Evolutionary conservation across 2,113 vertebrate genomes (phyloP), one percentile per base, ranked within the genome.

Genomic region (Elgaria multicarinata): DNA sequence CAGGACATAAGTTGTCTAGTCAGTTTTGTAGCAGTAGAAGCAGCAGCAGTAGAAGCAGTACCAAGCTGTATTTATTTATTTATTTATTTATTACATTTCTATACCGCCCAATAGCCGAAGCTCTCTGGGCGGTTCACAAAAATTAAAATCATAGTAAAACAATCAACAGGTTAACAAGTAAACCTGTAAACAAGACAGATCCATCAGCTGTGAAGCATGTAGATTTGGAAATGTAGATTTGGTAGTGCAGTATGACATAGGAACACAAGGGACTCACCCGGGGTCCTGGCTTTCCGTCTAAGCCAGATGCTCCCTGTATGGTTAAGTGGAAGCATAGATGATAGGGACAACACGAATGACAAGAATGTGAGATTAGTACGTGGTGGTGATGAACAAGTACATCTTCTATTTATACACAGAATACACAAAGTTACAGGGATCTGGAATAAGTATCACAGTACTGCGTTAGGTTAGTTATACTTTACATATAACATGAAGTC

Each of bases 271-370:
- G 96, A 98, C 99, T 99, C 99, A 99, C 99, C 99, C 98, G 98
- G 97, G 98, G 97, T 98, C 99, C 99, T 97, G 98, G 98, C 98
- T 99, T 99, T 96, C 99, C 99, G 97, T 99, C 99, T 98, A 99
- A 99, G 98, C 99, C 99, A 98, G 99, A 99, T 96, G 99, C 98
- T 98, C 99, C 99, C 99, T 99, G 98, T 97, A 97, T 96, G 97
- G 97, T 99, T 97, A 98, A 96, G 96, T 95, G 97, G 95, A 97
- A 93, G 94, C 97, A 96, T 95, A 96, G 96, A 97, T 97, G 98
- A 98, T 95, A 98, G 96, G 97, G 97, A 92, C 97, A 77, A 98
- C 96, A 99, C 98, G 95, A 97, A 98, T 98, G 98, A 99, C 98
- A 99, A 99, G 98, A 98, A 99, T 96, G 97, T 95, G 98, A 98